phyloP scores from a whole-genome alignment of 2,888 invertebrate species.

The Clanis bilineata region DNA sequence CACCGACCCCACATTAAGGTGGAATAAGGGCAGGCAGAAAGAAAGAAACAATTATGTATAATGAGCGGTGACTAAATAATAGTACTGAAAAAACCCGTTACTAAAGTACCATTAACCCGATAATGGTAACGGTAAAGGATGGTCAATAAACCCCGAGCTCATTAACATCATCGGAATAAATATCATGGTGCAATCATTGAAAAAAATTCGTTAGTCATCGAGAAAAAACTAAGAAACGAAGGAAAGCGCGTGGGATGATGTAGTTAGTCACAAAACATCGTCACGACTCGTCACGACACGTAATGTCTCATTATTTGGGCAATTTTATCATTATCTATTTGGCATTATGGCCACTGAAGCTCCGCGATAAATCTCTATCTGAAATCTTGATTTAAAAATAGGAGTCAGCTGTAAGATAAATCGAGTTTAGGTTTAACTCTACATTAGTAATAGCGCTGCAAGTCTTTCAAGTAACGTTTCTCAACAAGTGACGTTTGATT shows the following conservation, averaged over 20 bases:
- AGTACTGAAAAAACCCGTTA: neutral
- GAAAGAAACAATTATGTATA: no score
- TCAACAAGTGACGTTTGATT: no score
- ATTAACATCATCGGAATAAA: constrained; percentile 29
- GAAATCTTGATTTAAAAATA: no score
- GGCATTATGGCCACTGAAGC: neutral
- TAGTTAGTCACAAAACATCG: constrained; percentile 54
- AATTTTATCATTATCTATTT: neutral
- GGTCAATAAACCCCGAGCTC: constrained; percentile 18
- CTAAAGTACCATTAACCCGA: neutral
- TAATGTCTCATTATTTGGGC: neutral
- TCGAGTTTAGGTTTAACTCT: no score
- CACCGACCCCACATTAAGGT: no score
- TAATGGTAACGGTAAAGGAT: constrained; percentile 6
- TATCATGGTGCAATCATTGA: constrained; percentile 45
- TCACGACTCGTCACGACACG: constrained; percentile 37
- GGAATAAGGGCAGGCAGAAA: no score
- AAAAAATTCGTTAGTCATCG: constrained; percentile 56
- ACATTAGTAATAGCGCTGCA: no score
- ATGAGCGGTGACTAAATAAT: neutral
- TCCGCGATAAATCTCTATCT: neutral
- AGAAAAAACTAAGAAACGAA: constrained; percentile 39
- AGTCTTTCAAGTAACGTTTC: no score
- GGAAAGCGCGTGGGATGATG: constrained; percentile 58
- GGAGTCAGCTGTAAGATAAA: no score